Evolutionary conservation across 2,888 invertebrate species (phyloP), one percentile per base, ranked within the genome.

Genomic region (Diploptera punctata): DNA sequence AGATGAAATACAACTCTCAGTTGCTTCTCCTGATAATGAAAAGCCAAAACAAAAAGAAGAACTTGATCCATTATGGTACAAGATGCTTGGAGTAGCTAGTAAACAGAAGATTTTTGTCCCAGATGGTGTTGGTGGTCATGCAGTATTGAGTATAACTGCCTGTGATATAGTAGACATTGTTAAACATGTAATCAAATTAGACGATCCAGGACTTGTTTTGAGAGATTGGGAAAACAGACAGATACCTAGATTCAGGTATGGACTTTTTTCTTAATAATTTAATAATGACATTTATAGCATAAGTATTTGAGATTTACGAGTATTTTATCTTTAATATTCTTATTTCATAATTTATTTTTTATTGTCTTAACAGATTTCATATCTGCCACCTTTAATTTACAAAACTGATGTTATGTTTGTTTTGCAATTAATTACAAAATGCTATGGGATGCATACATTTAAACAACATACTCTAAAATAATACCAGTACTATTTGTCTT

Each of bases 161-260:
- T 84, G 85, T 71, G 89, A 93, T 78, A 88, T 96, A 71, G 81
- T 90, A 13, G 90, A 90, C 76, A 87, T 96, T 5, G 90, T 91
- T 3, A 89, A 89, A 79, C 67, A 78, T 77, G 84, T 81, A 13
- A 82, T 95, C 24, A 93, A 94, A 82, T 84, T 94, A 26, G 93
- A 95, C 78, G 90, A 89, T 70, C 81, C 81, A 69, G 16, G n/a
- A 3, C 78, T 88, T 1, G 89, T 97, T 29, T 84, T 93, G 24
- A 88, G 90, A 73, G 93, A 94, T 80, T 89, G 92, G 85, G 90
- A 90, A 62, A 90, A 91, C 78, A 82, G 92, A 62, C 88, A 91
- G 79, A 86, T 89, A 75, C 87, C 89, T 38, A 87, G 94, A 77
- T 94, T 94, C 80, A 89, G 86, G 87, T 91, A 80, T 80, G 81